Base-by-base conservation (phyloP, 2,113 vertebrate genomes). In the Brienomyrus longianalis region DNA sequence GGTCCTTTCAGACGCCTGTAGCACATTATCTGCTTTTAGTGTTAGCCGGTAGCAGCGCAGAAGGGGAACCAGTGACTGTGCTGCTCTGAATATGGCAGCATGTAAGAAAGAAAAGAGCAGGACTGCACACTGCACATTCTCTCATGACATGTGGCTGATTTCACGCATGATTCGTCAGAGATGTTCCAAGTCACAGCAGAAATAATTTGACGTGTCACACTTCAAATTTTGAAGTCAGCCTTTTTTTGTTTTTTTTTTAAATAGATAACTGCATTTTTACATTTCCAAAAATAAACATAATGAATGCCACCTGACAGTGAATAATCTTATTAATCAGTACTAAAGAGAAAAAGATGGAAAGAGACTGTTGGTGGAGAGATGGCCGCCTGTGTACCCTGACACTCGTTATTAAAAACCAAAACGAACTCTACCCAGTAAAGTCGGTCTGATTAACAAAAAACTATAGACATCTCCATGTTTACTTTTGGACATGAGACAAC, bases 221-320 rank as follows among this genome's bases (percentile, higher is more conserved):
- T 47, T 47, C 83, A 47, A 48, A 84, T 48, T 84, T 47, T 84
- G 83, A 84, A 84, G 83, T n/a, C 23, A 2, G 66, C 77, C 77
- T 88, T 88, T 52, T 45, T 51, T 43, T 54, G 77, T 88, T 88
- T 52, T 45, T 51, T 43, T 54, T 39, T 23, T 23, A 2, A 47
- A 70, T 59, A 74, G 59, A 23, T 84, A 80, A 80, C 74, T 2
- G 6, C 23, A 23, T 84, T 84, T 84, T 84, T 84, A 47, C 83
- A 47, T 84, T 86, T 27, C n/a, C 85, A 87, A 54, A 54, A 87
- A 87, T 87, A 54, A 87, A 87, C 48, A 51, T 54, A 56, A 86
- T 51, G 48, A 5, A 86, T 86, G 83, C 48, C 45, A 51, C 45
- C 45, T 11, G 45, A 50, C 47, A n/a, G 7, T n/a, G 83, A 85